Evolutionary conservation across 2,113 vertebrate species (phyloP).

Genomic region (Cyanoderma ruficeps): DNA sequence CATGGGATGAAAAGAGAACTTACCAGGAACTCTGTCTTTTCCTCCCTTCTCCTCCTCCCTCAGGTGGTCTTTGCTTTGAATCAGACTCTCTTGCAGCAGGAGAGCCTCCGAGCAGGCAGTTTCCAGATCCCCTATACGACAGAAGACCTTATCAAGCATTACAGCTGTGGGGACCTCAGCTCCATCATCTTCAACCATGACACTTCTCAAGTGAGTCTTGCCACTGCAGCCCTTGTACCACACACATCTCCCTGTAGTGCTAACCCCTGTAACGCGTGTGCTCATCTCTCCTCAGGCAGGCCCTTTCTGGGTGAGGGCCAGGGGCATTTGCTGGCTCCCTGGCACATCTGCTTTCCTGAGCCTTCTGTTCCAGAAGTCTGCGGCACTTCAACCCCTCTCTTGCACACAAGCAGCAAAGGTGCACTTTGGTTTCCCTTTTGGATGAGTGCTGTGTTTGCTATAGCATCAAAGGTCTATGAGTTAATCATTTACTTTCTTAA

Average conservation of each 20-base stretch:
- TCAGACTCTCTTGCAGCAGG: constrained; percentile 87
- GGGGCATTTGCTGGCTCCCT: not conserved
- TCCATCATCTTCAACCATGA: constrained; percentile 88
- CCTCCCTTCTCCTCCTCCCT: constrained; percentile 7
- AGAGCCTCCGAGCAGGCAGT: constrained; percentile 82
- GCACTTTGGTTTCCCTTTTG: not conserved
- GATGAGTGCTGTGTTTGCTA: fast-evolving
- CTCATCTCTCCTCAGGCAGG: not conserved
- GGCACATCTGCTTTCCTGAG: fast-evolving
- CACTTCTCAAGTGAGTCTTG: constrained; percentile 82
- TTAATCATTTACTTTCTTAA: not conserved
- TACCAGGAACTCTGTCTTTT: constrained; percentile 55
- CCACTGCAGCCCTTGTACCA: not conserved
- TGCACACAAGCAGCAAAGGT: fast-evolving
- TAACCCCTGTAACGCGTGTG: not conserved
- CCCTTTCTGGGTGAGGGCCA: not conserved
- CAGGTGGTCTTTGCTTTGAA: constrained; percentile 89
- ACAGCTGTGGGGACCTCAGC: constrained; percentile 89
- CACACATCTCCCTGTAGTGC: fast-evolving
- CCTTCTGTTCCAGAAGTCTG: not conserved
- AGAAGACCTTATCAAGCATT: constrained; percentile 89
- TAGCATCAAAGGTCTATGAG: not conserved
- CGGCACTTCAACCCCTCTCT: not conserved
- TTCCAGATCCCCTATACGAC: constrained; percentile 83
- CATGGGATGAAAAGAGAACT: not conserved